Base-by-base conservation (phyloP, 2,113 vertebrate genomes). In the Genyomyrus donnyi region DNA sequence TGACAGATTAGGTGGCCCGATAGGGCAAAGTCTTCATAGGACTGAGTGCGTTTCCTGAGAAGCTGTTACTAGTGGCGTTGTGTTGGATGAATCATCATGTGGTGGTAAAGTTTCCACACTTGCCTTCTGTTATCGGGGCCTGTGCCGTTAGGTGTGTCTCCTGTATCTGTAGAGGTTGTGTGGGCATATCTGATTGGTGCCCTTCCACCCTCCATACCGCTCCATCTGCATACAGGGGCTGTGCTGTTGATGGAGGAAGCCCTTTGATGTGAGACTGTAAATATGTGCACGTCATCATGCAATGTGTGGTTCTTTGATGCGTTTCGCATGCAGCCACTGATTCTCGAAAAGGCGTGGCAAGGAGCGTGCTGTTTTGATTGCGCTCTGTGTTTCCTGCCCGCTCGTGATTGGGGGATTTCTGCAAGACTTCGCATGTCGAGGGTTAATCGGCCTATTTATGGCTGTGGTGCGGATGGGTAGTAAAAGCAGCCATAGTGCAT, bases 371-470 rank as follows among this genome's bases (percentile, higher is more conserved):
- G 88, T 42, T 89, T 9, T 83, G 27, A 80, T 80, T 42, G 11
- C 3, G 19, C 19, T 19, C 88, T 13, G 62, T 27, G 27, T 50
- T 83, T 42, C 27, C 48, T 50, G 8, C 74, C 4, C 46, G 19
- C 74, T 15, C 42, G 70, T 53, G 46, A 53, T 84, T 52, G 88
- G 74, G 74, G 88, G 74, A 83, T 89, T 89, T 89, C 31, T 42
- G 88, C 7, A 5, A 42, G 13, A 77, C 88, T 89, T 35, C 5
- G 88, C 31, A n/a, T 56, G 35, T 56, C 1, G 19, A 85, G 42
- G 83, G 9, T n/a, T 45, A 85, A 48, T 85, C 0, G 17, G 24
- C 19, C 21, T 24, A 17, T 45, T 42, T 21, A 39, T 45, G 42
- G n/a, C n/a, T 21, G 62, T 70, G n/a, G 1, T 70, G 27, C n/a